Percentiles rank a stretch among this genome's conserved stretches.
Evolutionary conservation across 2,888 invertebrate genomes (phyloP).

Genomic region (Nesidiocoris tenuis): DNA sequence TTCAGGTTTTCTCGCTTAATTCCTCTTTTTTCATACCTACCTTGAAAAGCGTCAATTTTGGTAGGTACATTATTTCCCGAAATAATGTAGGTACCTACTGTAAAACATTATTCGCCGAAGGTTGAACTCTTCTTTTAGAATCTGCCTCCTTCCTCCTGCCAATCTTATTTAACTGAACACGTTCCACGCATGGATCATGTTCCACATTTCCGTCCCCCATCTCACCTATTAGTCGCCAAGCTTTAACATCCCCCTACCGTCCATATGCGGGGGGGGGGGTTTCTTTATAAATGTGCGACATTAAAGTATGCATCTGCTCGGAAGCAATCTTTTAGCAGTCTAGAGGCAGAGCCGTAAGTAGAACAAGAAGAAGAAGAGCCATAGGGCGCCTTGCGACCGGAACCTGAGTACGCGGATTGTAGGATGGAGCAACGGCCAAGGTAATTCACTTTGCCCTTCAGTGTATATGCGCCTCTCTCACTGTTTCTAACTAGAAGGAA

Average conservation of each 20-base stretch:
- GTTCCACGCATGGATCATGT: too few species aligned
- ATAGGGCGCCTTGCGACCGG: not conserved
- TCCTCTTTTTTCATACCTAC: too few species aligned
- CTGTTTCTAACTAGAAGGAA: constrained; percentile 36
- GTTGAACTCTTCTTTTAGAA: too few species aligned
- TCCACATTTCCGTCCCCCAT: constrained; percentile 1
- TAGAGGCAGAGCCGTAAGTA: constrained; percentile 17
- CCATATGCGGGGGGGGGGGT: too few species aligned
- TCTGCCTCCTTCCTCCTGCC: too few species aligned
- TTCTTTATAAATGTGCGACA: constrained; percentile 15
- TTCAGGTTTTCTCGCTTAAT: too few species aligned
- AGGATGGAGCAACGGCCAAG: not conserved
- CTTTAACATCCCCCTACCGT: too few species aligned
- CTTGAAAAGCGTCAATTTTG: too few species aligned
- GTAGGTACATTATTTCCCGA: too few species aligned
- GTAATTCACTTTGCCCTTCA: constrained; percentile 34
- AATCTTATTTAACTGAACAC: too few species aligned
- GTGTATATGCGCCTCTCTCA: constrained; percentile 12
- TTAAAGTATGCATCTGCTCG: constrained; percentile 31
- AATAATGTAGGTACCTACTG: too few species aligned
- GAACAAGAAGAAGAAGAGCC: constrained; percentile 8
- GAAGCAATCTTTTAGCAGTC: constrained; percentile 37
- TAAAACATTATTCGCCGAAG: too few species aligned
- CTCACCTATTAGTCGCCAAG: not conserved
- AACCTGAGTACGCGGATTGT: not conserved